Evolutionary conservation across 2,797 vertebrate genomes (phyloP).

Genomic region (Glossophaga mutica): DNA sequence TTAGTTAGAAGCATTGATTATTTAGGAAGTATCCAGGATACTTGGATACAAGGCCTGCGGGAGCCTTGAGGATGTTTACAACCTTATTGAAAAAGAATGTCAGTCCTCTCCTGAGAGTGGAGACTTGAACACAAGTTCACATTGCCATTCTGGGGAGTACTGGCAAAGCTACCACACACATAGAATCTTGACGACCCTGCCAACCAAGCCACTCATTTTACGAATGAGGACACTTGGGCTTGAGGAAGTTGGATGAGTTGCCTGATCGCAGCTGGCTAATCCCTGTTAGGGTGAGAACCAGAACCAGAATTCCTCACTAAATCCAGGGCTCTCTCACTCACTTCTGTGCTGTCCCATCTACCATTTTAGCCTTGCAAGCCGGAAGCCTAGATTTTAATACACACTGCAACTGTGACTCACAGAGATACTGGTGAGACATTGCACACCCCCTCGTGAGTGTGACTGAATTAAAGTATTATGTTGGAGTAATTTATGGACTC

Average conservation of each 20-base stretch:
- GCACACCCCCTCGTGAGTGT: slow-evolving; percentile 64
- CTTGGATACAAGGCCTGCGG: no score
- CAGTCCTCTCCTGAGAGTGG: background rate
- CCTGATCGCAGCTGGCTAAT: background rate
- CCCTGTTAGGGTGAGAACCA: background rate
- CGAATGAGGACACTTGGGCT: background rate
- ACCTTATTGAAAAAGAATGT: background rate
- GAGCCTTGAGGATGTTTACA: background rate
- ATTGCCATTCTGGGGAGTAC: no score
- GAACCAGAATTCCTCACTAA: background rate
- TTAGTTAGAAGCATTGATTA: background rate
- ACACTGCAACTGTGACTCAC: slow-evolving; percentile 65
- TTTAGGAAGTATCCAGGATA: background rate
- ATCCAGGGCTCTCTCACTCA: background rate
- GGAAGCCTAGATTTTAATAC: slow-evolving; percentile 64
- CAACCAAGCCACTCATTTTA: background rate
- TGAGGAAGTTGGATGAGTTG: background rate
- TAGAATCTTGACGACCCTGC: background rate
- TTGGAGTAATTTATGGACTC: slow-evolving; percentile 70
- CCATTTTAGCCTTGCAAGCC: background rate
- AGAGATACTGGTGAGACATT: slow-evolving; percentile 58
- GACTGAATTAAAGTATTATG: slow-evolving; percentile 72
- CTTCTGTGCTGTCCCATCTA: background rate
- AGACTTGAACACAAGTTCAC: background rate
- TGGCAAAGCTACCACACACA: background rate